Conservation (phyloP, 1,140 invertebrate species). For the Procambarus virginalis region DNA sequence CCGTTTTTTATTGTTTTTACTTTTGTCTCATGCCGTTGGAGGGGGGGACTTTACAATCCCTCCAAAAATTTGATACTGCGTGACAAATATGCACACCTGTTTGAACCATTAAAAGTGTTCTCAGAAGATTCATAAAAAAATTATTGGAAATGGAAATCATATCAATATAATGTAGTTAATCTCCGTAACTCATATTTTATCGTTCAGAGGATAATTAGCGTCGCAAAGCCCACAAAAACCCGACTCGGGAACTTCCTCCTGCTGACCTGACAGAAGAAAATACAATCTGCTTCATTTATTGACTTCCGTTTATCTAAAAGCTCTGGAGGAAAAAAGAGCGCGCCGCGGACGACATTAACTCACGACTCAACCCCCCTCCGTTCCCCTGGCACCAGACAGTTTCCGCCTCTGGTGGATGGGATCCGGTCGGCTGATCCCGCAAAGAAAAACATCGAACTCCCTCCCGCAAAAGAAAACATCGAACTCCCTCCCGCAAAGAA, state of each 20-base stretch:
- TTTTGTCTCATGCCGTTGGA: constrained; percentile 14
- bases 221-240: not conserved
- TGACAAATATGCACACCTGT: constrained; percentile 6
- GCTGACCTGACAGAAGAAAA: not conserved
- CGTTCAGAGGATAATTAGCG: not conserved
- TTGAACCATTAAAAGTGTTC: constrained; percentile 3
- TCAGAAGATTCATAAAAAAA: not conserved
- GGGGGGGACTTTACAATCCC: constrained; percentile 18
- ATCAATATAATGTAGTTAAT: no score
- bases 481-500: no score
- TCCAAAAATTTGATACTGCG: constrained; percentile 13
- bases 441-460: no score
- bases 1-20: constrained; percentile 21
- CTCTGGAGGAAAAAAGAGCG: not conserved
- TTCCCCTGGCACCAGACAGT: not conserved
- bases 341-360: not conserved
- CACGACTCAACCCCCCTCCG: not conserved
- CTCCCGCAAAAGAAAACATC: no score
- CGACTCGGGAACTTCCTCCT: no score
- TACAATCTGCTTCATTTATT: constrained; percentile 17
- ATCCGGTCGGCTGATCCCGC: not conserved
- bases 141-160: no score
- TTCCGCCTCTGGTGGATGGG: not conserved
- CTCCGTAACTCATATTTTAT: not conserved
- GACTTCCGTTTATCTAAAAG: constrained; percentile 11